Percentiles rank a stretch among this genome's conserved stretches.
phyloP scores from a whole-genome alignment of 2,797 vertebrate species.

The Myiothlypis coronata region DNA sequence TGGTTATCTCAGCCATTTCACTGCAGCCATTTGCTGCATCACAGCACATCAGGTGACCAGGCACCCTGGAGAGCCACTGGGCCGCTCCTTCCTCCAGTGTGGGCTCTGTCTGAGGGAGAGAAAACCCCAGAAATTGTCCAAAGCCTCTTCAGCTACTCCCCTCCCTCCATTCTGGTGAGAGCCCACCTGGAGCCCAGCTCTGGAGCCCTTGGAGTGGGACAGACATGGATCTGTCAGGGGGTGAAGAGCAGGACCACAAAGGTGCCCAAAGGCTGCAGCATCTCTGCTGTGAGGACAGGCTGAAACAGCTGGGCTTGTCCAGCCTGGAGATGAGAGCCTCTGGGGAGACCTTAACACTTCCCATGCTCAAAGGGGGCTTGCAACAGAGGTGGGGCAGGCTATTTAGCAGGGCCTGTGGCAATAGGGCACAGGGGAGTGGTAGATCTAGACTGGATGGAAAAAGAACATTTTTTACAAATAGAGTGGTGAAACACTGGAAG shows the following conservation, averaged over 20 bases:
- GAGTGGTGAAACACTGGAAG: neutral
- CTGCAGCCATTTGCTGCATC: neutral
- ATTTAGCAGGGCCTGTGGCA: too few species aligned
- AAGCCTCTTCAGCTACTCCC: neutral
- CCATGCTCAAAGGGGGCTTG: rapidly evolving
- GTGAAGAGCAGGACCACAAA: neutral
- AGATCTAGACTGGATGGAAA: neutral
- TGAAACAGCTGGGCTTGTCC: neutral
- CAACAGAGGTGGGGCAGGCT: neutral
- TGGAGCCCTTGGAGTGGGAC: neutral
- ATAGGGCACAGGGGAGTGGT: rapidly evolving
- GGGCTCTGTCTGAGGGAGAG: neutral
- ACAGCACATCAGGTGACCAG: neutral
- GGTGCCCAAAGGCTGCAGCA: neutral
- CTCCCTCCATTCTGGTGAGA: neutral
- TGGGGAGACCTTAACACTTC: neutral
- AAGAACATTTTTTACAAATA: neutral
- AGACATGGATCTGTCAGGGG: neutral
- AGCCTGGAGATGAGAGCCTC: neutral
- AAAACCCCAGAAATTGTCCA: neutral
- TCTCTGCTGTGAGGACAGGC: neutral
- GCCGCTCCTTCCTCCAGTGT: neutral
- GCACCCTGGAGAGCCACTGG: neutral
- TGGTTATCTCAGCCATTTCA: neutral
- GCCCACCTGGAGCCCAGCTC: neutral